Evolutionary conservation across 2,113 vertebrate species (phyloP), one percentile per base, ranked within the genome.

Genomic region (Cyanoderma ruficeps): DNA sequence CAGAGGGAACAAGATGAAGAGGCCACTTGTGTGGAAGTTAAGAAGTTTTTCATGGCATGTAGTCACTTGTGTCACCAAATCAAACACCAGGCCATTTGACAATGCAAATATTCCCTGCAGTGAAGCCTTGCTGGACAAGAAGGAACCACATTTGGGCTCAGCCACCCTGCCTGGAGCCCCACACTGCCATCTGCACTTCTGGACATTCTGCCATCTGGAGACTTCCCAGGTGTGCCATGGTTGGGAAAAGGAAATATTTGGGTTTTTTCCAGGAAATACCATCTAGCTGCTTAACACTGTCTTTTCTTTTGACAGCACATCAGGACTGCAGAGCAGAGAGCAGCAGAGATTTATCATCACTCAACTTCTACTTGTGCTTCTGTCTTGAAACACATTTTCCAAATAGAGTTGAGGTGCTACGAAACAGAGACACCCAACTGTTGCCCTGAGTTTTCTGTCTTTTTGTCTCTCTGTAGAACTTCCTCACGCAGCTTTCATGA

Each of bases 21-120:
- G 20, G 46, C 13, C 55, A 44, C 31, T 16, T 37, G 4, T 12
- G 25, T 46, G 25, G 59, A 90, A 68, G 31, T 15, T 17, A 39
- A n/a, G 67, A 42, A 39, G 8, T 21, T 71, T 76, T 44, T 41
- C 6, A 2, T 2, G 21, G 57, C 33, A 39, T 0, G 0, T 0
- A 25, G 27, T 28, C 20, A 56, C 3, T 9, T 13, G 6, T 33
- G 27, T 59, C 63, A 59, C 33, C 22, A 57, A 87, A 59, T 39
- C 59, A 49, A 82, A 41, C 63, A 76, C 11, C 47, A 68, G 22
- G 21, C 44, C 44, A 46, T 46, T 46, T 53, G 37, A 47, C 37
- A 53, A 9, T 23, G 28, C 6, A 90, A 59, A 17, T 77, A 59
- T 64, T 46, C 63, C 28, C 47, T 81, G 63, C 57, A 92, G 27